Base-by-base conservation (phyloP, 2,797 vertebrate genomes). In the Capromys pilorides region DNA sequence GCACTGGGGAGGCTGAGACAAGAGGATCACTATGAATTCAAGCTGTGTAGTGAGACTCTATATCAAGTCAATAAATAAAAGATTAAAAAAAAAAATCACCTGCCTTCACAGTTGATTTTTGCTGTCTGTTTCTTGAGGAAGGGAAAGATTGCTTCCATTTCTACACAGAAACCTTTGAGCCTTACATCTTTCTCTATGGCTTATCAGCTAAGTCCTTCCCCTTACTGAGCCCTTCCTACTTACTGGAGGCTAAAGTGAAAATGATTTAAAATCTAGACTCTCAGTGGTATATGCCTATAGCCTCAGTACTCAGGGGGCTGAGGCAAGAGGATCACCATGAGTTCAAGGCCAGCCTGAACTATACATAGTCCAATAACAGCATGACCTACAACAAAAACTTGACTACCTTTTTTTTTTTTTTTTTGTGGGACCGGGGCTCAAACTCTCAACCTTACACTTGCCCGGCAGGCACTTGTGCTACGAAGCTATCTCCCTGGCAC, bases 191-290 rank as follows among this genome's bases (percentile, higher is more conserved):
- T 36, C n/a, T 36, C 41, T 82, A 13, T n/a, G 49, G 54, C 64
- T 88, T 39, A 69, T 61, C 93, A 24, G 71, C 36, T 51, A 41
- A 54, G 51, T 9, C 39, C n/a, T 84, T 18, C 45, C 49, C 33
- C 24, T 71, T 71, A 39, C n/a, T 22, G 22, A 69, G 62, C 26
- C 6, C 71, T 75, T 87, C 66, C 80, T 69, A 86, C 31, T 81
- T 90, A 87, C 54, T 86, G 86, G 9, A 80, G 80, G 33, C 88
- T 75, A 5, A 51, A 91, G 39, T 87, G 33, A 84, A 96, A 87
- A 80, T 13, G 19, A 62, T 62, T 39, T 71, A 49, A 82, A 80
- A 86, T 54, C 71, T 81, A 83, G 16, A 79, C 39, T 16, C 10
- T 80, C 26, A 14, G 26, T 49, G 41, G 39, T 28, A 12, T 6